Base-by-base conservation (phyloP, 2,797 vertebrate genomes). In the Huso huso region DNA sequence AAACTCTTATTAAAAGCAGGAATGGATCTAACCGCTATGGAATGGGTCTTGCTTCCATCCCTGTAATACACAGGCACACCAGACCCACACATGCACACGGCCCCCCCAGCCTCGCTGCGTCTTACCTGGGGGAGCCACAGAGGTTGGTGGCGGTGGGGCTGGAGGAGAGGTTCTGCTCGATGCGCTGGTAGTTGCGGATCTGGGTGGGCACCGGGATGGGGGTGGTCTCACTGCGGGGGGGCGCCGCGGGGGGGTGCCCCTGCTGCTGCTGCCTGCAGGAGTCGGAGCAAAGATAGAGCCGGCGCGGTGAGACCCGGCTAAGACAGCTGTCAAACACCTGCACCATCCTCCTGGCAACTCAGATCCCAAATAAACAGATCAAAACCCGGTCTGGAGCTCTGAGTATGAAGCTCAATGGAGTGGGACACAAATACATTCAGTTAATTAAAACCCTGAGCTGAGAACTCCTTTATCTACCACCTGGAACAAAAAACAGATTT, bases 161-260 rank as follows among this genome's bases (percentile, higher is more conserved):
- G 71, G 93, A 93, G 65, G 89, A 93, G 37, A 98, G 94, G 79
- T 97, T 94, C 88, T 98, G 96, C 50, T 99, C 97, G 63, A 99
- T 96, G 73, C 95, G 93, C 77, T 99, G 96, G 73, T 99, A 99
- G 81, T 98, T 98, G 72, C 93, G 93, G 6, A 98, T 89, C 83
- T 99, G 96, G 1, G 95, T 98, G 67, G 95, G 96, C 64, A 98
- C 96, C 0, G 96, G 96, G 79, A 99, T 95, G 1, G 96, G 96
- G 0, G 90, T 93, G 1, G 95, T 95, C 78, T 98, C 93, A 0
- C 90, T 92, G 66, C 93, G 88, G 7, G 94, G 93, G 7, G 95
- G 95, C 65, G 93, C 84, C 0, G 89, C 85, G 4, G 92, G 88
- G 8, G 82, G 81, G 70, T 84, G 89, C 65, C 87, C 87, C 0